Base-by-base conservation (phyloP, 2,888 invertebrate species). In the Ditula angustiorana region DNA sequence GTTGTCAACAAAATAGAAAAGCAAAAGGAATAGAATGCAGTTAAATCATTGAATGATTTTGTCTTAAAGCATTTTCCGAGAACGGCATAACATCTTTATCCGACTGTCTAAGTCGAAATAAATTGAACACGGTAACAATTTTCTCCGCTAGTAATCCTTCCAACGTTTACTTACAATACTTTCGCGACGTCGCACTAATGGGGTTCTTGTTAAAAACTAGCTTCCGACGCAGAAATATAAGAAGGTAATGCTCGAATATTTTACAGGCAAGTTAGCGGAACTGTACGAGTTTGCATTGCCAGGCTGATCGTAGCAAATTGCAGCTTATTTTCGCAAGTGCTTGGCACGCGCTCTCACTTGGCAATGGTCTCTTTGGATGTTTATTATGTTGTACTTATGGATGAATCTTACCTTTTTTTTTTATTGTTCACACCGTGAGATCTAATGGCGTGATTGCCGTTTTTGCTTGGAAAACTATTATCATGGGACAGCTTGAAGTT, bases 181-280 rank as follows among this genome's bases (percentile, higher is more conserved):
- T 28, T 56, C 16, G 24, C 16, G 10, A 49, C 47, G 19, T 23
- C 5, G 10, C 41, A 16, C 5, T 57, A 50, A 62, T 53, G 44
- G 50, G 57, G 23, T 57, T 30, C 50, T 52, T 49, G 57, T 63
- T 63, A 57, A 23, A 46, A 63, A 58, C 44, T 52, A 33, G 63
- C 57, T 52, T 16, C 19, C 7, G 7, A 56, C 23, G 50, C 44
- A 19, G 63, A 44, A 58, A 63, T 13, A 63, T 61, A 37, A 55
- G 28, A 44, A 58, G 16, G 30, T 52, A 11, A 11, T n/a, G 11
- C 19, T 30, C 10, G 21, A 53, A 33, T 53, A 35, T 53, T 33
- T 23, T 19, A 53, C 7, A 11, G 46, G 11, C 8, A 23, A n/a
- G 35, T 13, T 49, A 23, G 53, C 23, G 23, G 21, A 53, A 35